Percentiles rank a stretch among this genome's conserved stretches.
These are phyloP conservation scores for Echinarachnius parma DNA, from an alignment of 53 echinoderm and acorn worm species.

Conservation along the genomic window DNA sequence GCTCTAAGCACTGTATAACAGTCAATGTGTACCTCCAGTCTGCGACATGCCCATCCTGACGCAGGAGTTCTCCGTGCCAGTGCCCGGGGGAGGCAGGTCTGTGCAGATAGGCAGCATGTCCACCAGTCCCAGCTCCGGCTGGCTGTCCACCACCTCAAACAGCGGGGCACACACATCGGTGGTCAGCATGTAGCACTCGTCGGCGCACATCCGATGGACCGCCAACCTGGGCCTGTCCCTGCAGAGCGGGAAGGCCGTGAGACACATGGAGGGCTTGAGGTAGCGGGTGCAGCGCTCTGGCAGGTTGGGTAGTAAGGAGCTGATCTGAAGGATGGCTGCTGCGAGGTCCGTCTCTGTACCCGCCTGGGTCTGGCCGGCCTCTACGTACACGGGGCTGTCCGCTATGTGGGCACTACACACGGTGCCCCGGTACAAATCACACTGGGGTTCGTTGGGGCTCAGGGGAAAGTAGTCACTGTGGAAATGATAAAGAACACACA, in stretches of 20 bases:
- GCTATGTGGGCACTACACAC: slow-evolving; percentile 68
- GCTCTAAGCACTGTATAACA: neutral
- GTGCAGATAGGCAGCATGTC: slow-evolving; percentile 80
- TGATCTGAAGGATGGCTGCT: slow-evolving; percentile 52
- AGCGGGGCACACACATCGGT: slow-evolving; percentile 71
- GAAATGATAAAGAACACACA: neutral
- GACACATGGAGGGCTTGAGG: slow-evolving; percentile 90
- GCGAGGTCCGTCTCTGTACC: slow-evolving; percentile 54
- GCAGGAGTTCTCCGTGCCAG: slow-evolving; percentile 60
- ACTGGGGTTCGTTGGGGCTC: slow-evolving; percentile 44
- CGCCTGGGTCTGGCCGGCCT: slow-evolving; percentile 55
- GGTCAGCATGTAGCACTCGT: slow-evolving; percentile 69
- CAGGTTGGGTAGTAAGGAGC: slow-evolving; percentile 41
- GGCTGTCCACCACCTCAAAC: slow-evolving; percentile 69
- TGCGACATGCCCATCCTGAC: slow-evolving; percentile 64
- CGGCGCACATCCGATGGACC: slow-evolving; percentile 47
- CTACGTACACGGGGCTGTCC: slow-evolving; percentile 60
- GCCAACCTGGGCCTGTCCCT: slow-evolving; percentile 43
- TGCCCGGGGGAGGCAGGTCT: slow-evolving; percentile 61
- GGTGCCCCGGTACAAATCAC: slow-evolving; percentile 70
- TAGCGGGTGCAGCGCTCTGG: slow-evolving; percentile 48
- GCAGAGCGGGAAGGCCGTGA: slow-evolving; percentile 89
- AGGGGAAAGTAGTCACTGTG: slow-evolving; percentile 51
- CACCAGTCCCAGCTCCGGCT: slow-evolving; percentile 58
- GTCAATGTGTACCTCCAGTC: slow-evolving; percentile 50